Conservation (phyloP, 2,888 invertebrate genomes). For the Ormyrus labotus region DNA sequence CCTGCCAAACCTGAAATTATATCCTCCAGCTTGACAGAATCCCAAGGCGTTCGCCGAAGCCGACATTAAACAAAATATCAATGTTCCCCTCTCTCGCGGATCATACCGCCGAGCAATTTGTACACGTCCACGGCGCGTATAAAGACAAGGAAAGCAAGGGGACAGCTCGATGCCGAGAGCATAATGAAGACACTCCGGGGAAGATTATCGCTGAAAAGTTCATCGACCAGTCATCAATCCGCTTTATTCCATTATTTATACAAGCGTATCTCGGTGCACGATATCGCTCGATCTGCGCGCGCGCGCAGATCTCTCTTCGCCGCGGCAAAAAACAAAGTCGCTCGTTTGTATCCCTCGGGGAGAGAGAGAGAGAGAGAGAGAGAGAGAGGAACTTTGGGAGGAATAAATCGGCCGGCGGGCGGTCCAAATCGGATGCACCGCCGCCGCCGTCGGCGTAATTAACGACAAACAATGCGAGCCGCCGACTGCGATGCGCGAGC, state of each 20-base stretch:
- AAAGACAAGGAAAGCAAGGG: no score
- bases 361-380: no score
- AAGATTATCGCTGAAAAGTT: slow-evolving; percentile 24
- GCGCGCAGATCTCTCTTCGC: neutral
- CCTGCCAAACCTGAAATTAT: no score
- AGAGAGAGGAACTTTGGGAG: neutral
- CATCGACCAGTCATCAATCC: slow-evolving; percentile 32
- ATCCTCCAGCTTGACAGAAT: no score
- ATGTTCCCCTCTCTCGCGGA: no score
- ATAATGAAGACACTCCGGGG: slow-evolving; percentile 31
- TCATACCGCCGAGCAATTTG: no score
- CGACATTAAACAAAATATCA: no score
- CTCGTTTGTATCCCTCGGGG: slow-evolving; percentile 2
- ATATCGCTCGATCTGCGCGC: slow-evolving; percentile 19
- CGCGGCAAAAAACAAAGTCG: slow-evolving; percentile 47
- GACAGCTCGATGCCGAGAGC: neutral
- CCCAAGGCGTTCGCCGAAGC: no score
- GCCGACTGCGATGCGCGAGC: slow-evolving; percentile 68
- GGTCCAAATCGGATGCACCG: slow-evolving; percentile 56
- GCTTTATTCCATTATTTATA: slow-evolving; percentile 43
- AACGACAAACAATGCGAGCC: slow-evolving; percentile 71
- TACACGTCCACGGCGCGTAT: no score
- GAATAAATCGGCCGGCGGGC: slow-evolving; percentile 60
- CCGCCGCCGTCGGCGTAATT: slow-evolving; percentile 69
- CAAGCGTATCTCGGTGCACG: slow-evolving; percentile 31